A percentile compares a stretch with the other conserved stretches of the same genome.
phyloP scores from a whole-genome alignment of 2,888 invertebrate genomes.

The Adineta ricciae region DNA sequence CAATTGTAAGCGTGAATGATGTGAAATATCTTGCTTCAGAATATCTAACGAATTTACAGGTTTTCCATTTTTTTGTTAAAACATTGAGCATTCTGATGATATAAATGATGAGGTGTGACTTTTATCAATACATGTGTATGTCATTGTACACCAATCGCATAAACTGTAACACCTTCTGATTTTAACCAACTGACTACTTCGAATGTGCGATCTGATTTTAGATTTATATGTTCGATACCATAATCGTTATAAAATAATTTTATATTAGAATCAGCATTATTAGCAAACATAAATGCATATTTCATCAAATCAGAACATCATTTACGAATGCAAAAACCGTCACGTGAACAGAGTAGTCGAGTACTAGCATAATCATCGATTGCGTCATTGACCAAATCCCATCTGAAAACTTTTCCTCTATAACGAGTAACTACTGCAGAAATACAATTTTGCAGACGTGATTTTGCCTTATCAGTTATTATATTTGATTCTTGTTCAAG shows the following conservation, averaged over 20 bases:
- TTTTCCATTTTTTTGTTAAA: not conserved
- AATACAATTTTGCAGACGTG: too few species aligned
- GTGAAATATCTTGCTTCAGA: too few species aligned
- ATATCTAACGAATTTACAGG: too few species aligned
- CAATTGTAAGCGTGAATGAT: too few species aligned
- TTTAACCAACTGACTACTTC: not conserved
- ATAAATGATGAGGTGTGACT: not conserved
- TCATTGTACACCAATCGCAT: not conserved
- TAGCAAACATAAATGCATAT: not conserved
- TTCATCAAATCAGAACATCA: not conserved
- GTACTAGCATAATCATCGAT: not conserved
- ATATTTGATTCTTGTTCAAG: too few species aligned
- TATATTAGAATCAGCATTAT: not conserved
- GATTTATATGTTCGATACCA: not conserved
- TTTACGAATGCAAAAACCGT: not conserved
- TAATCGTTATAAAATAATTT: not conserved
- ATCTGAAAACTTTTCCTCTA: too few species aligned
- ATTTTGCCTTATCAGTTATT: too few species aligned
- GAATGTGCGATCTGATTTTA: not conserved
- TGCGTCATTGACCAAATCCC: too few species aligned
- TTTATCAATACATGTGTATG: not conserved
- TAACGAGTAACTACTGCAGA: too few species aligned
- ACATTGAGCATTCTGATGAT: not conserved
- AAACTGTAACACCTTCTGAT: not conserved
- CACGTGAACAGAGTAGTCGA: not conserved